Base-by-base conservation (phyloP, 2,113 vertebrate species). In the Pelmatolapia mariae region DNA sequence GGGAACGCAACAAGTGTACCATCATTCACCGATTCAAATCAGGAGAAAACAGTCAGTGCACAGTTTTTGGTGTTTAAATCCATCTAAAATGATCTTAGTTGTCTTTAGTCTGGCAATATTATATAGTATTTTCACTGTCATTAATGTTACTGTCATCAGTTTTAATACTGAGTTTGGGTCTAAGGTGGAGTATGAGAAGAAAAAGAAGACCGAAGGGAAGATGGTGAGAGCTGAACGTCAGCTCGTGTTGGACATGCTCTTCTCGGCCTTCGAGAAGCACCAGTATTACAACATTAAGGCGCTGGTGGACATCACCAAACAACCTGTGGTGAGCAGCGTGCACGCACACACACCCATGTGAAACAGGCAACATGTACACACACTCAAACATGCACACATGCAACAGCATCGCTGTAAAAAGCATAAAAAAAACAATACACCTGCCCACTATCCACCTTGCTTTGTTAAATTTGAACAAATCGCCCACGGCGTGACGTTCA, bases 211-310 rank as follows among this genome's bases (percentile, higher is more conserved):
- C 9, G 98, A 99, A 80, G 98, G 98, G 80, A 98, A 98, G 91
- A 97, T 98, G 87, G 97, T 98, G 86, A 96, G 98, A 52, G 98
- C 97, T 31, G 98, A 98, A 92, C 97, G 97, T 19, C 97, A 98
- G 10, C 95, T 98, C 5, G 98, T 99, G 78, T 84, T 98, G 95
- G 98, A 99, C 90, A 98, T 99, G 98, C 97, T 99, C 1, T 99
- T 99, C 93, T 98, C 98, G 5, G 98, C 98, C 73, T 99, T 99
- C 90, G 98, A 99, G 95, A 98, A 98, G 73, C 98, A 99, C 91
- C 98, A 99, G 87, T 99, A 97, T 92, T 99, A 99, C 89, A 99
- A 99, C 92, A 98, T 99, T 81, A 99, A 98, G 91, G 98, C 99
- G 86, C 92, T 99, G 79, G 98, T 99, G 96, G 98, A 99, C 93